Evolutionary conservation across 2,113 vertebrate species (phyloP), one percentile per base, ranked within the genome.

Genomic region (Pachypanchax playfairii): DNA sequence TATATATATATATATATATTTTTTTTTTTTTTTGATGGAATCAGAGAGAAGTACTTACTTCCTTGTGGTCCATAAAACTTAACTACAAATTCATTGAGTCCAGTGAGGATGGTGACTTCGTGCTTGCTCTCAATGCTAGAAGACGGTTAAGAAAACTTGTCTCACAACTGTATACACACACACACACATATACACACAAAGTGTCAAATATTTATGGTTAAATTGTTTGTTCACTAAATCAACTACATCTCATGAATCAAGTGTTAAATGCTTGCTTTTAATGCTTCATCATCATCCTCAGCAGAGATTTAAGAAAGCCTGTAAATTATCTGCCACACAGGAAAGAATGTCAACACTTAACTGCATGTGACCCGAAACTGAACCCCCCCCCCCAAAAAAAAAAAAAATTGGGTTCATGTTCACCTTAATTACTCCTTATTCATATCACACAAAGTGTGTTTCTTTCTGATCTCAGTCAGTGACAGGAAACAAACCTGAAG

Each of bases 41-140:
- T n/a, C 2, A 61, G 15, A 59, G 18, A 64, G 26, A 38, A 66
- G 41, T 77, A 96, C 96, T 97, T 93, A 99, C 97, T 98, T 94
- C 96, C 97, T 93, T 98, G 96, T 93, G 96, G 97, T 94, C 97
- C 97, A 55, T 97, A 99, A 92, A 99, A 99, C 92, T 98, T 99
- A 68, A 99, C 97, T 85, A 99, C 96, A 83, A 99, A 98, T 91
- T 99, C 97, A 70, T 99, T 98, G 89, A 99, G 96, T 90, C 97
- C 97, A 79, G 97, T 97, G 83, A 99, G 88, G 91, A 99, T 99
- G 3, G 97, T 99, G 85, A 99, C 97, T 87, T 99, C 97, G 61
- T 99, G 97, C 53, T 99, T 99, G 90, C 97, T 99, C 90, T 99
- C 97, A n/a, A 99, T 99, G 85, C 97, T 99, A 90, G 35, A 4